Conservation (phyloP, 2,888 invertebrate genomes). For the Scaptomyza caliginosa region DNA sequence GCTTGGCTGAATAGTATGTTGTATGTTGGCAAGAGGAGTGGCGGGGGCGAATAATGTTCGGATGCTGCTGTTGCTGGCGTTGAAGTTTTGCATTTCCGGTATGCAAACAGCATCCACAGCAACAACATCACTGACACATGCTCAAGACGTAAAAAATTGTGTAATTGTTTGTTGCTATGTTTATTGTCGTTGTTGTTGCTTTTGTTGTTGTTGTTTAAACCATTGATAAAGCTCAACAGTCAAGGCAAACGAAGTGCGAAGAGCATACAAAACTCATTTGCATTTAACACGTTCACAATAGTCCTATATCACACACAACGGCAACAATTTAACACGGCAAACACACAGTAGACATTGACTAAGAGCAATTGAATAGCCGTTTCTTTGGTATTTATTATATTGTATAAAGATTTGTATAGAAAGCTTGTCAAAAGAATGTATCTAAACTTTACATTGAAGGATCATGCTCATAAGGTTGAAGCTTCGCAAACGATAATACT, state of each 20-base stretch:
- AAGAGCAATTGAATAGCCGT: conserved; percentile 4
- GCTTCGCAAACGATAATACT: too few relatives aligned
- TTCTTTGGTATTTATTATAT: background rate
- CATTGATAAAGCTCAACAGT: conserved; percentile 61
- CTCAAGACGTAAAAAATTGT: conserved; percentile 70
- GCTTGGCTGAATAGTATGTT: conserved; percentile 16
- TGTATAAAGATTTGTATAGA: background rate
- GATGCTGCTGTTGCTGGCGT: conserved; percentile 45
- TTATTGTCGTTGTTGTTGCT: conserved; percentile 16
- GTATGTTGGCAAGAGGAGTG: background rate
- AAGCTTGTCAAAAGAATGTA: background rate
- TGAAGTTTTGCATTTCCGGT: conserved; percentile 82
- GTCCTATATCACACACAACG: background rate
- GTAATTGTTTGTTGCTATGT: conserved; percentile 61
- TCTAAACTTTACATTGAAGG: too few relatives aligned
- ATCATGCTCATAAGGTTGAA: too few relatives aligned
- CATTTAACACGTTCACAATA: conserved; percentile 69
- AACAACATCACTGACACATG: conserved; percentile 43
- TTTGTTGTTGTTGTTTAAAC: conserved; percentile 15
- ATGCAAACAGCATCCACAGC: conserved; percentile 61
- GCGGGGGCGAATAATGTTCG: conserved; percentile 29
- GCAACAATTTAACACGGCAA: conserved; percentile 9
- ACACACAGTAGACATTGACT: conserved; percentile 29
- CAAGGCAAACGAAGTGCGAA: conserved; percentile 21
- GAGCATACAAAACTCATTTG: conserved; percentile 59